These are phyloP conservation scores for Ceuthmochares aereus DNA, from an alignment of 2,113 vertebrate genomes.

Conservation along the genomic window DNA sequence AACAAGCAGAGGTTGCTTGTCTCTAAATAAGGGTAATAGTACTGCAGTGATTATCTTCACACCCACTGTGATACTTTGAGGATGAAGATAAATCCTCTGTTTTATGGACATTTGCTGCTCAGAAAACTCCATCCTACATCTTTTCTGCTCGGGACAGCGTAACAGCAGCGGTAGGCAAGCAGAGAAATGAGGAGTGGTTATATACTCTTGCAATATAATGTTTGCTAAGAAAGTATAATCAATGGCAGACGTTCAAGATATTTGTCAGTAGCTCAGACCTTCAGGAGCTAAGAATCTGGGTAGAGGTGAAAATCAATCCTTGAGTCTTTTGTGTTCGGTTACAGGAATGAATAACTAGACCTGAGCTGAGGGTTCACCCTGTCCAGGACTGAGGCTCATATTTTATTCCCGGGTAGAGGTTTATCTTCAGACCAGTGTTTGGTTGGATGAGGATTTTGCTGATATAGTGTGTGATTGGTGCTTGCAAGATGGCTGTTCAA, in stretches of 20 bases:
- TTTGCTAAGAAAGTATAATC: not conserved
- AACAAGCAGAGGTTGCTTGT: not conserved
- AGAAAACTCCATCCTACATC: not conserved
- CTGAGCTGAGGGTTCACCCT: not conserved
- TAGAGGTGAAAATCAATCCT: not conserved
- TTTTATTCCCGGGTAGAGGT: not conserved
- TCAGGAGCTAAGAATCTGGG: not conserved
- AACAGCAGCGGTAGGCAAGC: not conserved
- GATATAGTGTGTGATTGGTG: not conserved
- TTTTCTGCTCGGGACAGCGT: not conserved
- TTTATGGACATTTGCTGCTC: not conserved
- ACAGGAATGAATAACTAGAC: not conserved
- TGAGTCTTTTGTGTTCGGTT: not conserved
- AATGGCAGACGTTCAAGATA: not conserved
- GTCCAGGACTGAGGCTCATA: not conserved
- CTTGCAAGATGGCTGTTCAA: not conserved
- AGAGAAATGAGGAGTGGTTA: not conserved
- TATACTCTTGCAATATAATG: fast-evolving
- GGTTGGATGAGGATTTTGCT: not conserved
- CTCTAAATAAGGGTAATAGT: not conserved
- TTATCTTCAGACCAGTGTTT: not conserved
- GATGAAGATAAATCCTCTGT: not conserved
- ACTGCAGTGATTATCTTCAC: not conserved
- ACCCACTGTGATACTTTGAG: not conserved
- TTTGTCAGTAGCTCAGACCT: not conserved